phyloP scores from a whole-genome alignment of 2,113 vertebrate species.

The Corapipo altera region DNA sequence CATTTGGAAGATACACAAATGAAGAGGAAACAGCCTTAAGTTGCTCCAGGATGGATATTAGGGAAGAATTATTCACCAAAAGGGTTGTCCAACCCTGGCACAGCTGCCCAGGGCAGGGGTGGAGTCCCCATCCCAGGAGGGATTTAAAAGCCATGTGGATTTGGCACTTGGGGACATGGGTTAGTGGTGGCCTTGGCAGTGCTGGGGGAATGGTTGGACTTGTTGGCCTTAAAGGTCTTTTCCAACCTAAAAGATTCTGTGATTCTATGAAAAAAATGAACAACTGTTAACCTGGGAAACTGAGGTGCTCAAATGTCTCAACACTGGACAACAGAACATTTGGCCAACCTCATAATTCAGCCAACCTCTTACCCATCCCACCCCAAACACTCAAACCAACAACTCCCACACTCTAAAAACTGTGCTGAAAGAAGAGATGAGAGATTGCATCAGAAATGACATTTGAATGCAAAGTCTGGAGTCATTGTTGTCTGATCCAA shows the following conservation, averaged over 20 bases:
- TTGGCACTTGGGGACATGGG: neutral
- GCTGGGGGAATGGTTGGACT: neutral
- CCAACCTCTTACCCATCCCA: neutral
- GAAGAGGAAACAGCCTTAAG: neutral
- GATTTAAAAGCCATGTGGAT: neutral
- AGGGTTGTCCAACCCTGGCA: neutral
- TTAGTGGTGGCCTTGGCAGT: neutral
- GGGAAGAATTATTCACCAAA: no score
- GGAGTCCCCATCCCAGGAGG: neutral
- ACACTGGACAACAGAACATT: neutral
- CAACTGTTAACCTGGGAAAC: neutral
- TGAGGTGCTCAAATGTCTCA: neutral
- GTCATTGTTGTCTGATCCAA: neutral
- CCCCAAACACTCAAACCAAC: neutral
- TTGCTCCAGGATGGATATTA: neutral
- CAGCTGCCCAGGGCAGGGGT: neutral
- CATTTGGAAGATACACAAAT: neutral
- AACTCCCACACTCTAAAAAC: neutral
- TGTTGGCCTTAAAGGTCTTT: neutral
- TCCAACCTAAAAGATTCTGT: neutral
- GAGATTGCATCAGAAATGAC: neutral
- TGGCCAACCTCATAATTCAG: neutral
- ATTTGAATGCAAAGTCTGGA: neutral
- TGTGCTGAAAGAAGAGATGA: neutral
- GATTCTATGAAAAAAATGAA: neutral